Conservation (phyloP, 2,888 invertebrate genomes). For the Dasypogon diadema region DNA sequence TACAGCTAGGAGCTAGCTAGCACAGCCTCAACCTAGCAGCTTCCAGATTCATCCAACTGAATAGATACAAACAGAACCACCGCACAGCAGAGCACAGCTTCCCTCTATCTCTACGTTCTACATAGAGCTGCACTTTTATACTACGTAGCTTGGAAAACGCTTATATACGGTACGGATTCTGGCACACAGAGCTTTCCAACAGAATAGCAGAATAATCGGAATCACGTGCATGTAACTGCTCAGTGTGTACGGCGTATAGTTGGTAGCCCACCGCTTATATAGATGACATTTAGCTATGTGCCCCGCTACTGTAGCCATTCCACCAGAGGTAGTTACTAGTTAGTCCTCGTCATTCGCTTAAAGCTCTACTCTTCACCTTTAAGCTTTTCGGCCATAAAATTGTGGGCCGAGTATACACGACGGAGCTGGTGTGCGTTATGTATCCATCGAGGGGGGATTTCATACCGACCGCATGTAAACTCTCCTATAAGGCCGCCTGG, state of each 20-base stretch:
- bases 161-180: background rate
- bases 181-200: background rate
- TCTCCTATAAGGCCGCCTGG: constrained; percentile 1
- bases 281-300: constrained; percentile 25
- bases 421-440: background rate
- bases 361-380: constrained; percentile 36
- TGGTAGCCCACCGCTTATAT: background rate
- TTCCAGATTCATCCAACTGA: constrained; percentile 30
- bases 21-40: background rate
- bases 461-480: background rate
- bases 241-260: constrained; percentile 5
- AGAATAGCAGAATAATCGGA: constrained; percentile 25
- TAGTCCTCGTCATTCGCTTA: constrained; percentile 15
- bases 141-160: background rate
- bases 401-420: constrained; percentile 12
- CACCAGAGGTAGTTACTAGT: background rate
- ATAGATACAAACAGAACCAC: constrained; percentile 5
- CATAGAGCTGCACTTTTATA: background rate
- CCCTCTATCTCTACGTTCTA: background rate
- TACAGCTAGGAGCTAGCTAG: background rate
- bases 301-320: background rate
- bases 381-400: constrained; percentile 47
- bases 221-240: constrained; percentile 36
- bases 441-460: constrained; percentile 5
- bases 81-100: background rate